These are phyloP conservation scores for Spilarctia lutea DNA, from an alignment of 2,888 invertebrate genomes.

Conservation along the genomic window DNA sequence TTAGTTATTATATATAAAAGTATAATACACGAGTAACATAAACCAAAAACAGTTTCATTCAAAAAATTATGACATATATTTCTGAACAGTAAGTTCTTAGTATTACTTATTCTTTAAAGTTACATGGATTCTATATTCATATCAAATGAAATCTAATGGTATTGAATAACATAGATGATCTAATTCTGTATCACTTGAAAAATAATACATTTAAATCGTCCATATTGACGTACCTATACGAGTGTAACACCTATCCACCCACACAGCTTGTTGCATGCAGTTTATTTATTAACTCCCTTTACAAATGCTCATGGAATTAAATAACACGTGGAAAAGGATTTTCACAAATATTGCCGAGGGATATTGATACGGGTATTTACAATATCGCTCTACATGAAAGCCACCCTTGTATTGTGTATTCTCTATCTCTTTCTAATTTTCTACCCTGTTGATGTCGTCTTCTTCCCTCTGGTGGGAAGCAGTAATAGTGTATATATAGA, in stretches of 20 bases:
- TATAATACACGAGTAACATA: no score
- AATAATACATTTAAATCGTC: not conserved
- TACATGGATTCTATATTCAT: not conserved
- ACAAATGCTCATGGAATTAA: not conserved
- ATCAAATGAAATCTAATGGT: not conserved
- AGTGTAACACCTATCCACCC: not conserved
- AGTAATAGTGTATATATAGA: not conserved
- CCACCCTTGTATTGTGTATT: not conserved
- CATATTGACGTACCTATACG: not conserved
- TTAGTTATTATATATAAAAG: no score
- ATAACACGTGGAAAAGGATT: not conserved
- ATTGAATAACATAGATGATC: not conserved
- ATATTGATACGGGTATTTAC: not conserved
- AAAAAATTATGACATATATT: not conserved
- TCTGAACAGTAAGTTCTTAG: not conserved
- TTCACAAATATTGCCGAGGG: not conserved
- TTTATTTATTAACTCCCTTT: not conserved
- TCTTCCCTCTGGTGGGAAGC: not conserved
- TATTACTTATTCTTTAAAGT: not conserved
- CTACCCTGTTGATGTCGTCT: not conserved
- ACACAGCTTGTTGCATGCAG: not conserved
- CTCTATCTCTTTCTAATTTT: not conserved
- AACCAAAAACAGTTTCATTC: not conserved
- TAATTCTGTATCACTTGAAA: not conserved
- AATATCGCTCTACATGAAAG: not conserved